Conservation (phyloP, 2,888 invertebrate species). For the Melanostoma mellinum region DNA sequence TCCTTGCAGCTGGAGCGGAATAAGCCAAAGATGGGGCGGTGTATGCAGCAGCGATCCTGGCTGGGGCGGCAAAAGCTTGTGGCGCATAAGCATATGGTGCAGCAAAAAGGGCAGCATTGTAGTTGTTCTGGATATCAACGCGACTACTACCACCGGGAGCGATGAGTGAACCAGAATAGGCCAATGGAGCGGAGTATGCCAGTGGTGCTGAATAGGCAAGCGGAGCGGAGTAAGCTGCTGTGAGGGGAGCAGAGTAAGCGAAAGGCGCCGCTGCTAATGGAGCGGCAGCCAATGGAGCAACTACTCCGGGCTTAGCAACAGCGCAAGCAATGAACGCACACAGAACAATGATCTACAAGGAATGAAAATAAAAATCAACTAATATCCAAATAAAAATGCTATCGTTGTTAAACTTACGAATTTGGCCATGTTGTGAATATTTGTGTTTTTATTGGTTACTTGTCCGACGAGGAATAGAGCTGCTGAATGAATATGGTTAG, state of each 20-base stretch:
- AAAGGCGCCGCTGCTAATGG: slow-evolving; percentile 16
- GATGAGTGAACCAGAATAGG: slow-evolving; percentile 43
- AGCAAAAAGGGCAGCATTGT: slow-evolving; percentile 56
- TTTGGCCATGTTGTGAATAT: slow-evolving; percentile 43
- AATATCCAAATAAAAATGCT: background rate
- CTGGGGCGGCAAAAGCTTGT: slow-evolving; percentile 76
- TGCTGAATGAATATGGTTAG: slow-evolving; percentile 35
- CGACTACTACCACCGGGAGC: slow-evolving; percentile 58
- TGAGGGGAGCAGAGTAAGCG: slow-evolving; percentile 73
- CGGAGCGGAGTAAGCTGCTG: slow-evolving; percentile 67
- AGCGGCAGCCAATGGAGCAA: slow-evolving; percentile 35
- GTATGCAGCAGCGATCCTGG: slow-evolving; percentile 79
- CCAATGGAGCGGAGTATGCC: slow-evolving; percentile 52
- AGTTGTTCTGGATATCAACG: slow-evolving; percentile 65
- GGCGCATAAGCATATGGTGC: slow-evolving; percentile 82
- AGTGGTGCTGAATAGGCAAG: slow-evolving; percentile 75
- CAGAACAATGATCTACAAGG: slow-evolving; percentile 56
- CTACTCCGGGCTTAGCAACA: slow-evolving; percentile 60
- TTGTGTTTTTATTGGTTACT: slow-evolving; percentile 20
- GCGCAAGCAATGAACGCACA: slow-evolving; percentile 61
- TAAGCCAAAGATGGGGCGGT: slow-evolving; percentile 73
- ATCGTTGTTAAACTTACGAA: slow-evolving; percentile 33
- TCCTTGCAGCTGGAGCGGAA: slow-evolving; percentile 47
- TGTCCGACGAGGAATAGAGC: slow-evolving; percentile 21
- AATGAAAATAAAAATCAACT: background rate